Base-by-base conservation (phyloP, 2,797 vertebrate genomes). In the Crocidura indochinensis region DNA sequence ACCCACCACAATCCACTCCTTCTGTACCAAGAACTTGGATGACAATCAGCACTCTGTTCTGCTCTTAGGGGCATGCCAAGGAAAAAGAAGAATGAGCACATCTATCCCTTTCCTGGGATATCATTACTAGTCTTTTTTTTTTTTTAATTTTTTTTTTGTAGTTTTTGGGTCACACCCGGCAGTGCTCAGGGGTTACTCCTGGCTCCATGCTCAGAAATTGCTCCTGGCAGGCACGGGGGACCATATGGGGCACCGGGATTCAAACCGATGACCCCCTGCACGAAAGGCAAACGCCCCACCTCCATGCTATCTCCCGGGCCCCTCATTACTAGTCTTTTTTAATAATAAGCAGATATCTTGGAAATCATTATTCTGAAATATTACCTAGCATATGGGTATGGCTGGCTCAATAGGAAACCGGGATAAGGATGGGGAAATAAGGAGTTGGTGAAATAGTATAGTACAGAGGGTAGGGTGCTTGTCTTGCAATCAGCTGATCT, bases 321-420 rank as follows among this genome's bases (percentile, higher is more conserved):
- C n/a, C n/a, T 9, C 49, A 67, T 10, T n/a, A 78, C 24, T 51
- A 46, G 31, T 15, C 31, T 90, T 53, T 79, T 31, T 72, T 47
- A 31, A 78, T 5, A 38, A 38, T 38, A 38, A 38, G 38, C 5
- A 38, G 38, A 38, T 44, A 78, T 60, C 14, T 46, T 68, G 67
- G 89, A 86, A 89, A 80, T 65, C 56, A 88, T 72, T 56, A 72
- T 75, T 92, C 46, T 44, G 47, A 93, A 89, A 85, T 67, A 78
- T 78, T 69, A 81, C 76, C 47, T 46, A 82, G 71, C 12, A 24
- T 11, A 1, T 44, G 81, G 90, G 72, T 88, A 88, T 31, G 24
- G 27, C 47, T 31, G 24, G 38, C 64, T 81, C 90, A 87, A 15
- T 1, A 89, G 47, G 71, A 87, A 90, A 78, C 27, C 53, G 38